Evolutionary conservation across 2,888 invertebrate species (phyloP), one percentile per base, ranked within the genome.

Genomic region (Crepidodera aurea): DNA sequence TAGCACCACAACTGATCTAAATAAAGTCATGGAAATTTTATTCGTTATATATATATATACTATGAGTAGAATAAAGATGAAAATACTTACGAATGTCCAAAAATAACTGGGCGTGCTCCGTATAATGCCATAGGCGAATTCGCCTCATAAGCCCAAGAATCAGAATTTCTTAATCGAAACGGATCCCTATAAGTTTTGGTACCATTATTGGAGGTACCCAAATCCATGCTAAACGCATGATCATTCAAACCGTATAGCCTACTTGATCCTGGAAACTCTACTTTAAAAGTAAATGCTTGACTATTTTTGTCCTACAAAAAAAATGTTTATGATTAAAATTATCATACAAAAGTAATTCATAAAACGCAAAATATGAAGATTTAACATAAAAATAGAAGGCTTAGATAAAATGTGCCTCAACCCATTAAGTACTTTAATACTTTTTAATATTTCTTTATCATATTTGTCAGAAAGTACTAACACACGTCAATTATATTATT

Each of bases 101-200:
- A 89, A 77, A 98, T 85, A 6, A 96, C 91, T 0, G 98, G 98
- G 16, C 98, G 86, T 0, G 96, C 55, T 13, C 75, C 75, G 34
- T 75, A 74, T 40, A 74, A 60, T 13, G 71, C 67, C 96, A 97
- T 97, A 32, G 90, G 89, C 71, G 91, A 94, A 73, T 95, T 88
- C 7, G 95, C 78, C 72, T 97, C 93, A 76, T 95, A 98, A 77
- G 97, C 96, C 50, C 66, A 68, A 3, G 65, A 56, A 81, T 98
- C 98, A 76, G 97, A 82, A 81, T 98, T 98, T 82, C 91, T 97
- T 13, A 98, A 82, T 0, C 98, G 87, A 81, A 96, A 97, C 0
- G 97, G 97, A 71, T 97, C 96, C 1, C 87, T 86, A 2, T 85
- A 16, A 5, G 18, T 19, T 16, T 34, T 13, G 18, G 42, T 84